These are phyloP conservation scores for Bellardia bayeri DNA, from an alignment of 2,888 invertebrate species.

Conservation along the genomic window DNA sequence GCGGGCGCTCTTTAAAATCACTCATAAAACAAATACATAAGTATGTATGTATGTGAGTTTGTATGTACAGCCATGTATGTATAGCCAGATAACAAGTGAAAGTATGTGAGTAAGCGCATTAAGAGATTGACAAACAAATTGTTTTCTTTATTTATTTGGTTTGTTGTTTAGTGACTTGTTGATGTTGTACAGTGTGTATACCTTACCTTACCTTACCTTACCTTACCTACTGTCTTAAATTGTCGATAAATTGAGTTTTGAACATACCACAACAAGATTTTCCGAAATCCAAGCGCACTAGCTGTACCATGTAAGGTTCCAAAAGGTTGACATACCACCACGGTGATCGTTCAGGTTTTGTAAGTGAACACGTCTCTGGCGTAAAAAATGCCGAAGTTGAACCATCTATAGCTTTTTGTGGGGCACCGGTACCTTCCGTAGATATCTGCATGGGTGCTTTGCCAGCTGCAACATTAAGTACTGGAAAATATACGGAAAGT, in stretches of 20 bases:
- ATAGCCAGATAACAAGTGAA: no score
- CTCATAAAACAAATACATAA: no score
- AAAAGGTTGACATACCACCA: constrained; percentile 98
- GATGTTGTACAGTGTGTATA: no score
- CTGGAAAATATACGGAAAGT: constrained; percentile 85
- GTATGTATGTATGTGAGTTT: no score
- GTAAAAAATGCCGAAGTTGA: constrained; percentile 93
- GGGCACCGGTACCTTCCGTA: constrained; percentile 92
- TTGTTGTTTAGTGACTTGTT: no score
- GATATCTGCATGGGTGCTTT: constrained; percentile 98
- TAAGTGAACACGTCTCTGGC: constrained; percentile 93
- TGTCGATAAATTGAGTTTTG: neutral
- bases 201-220: no score
- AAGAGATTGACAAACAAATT: no score
- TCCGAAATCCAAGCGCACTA: constrained; percentile 95
- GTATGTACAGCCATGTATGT: no score
- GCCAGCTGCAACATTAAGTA: constrained; percentile 96
- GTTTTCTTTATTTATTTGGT: no score
- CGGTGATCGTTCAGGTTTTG: constrained; percentile 92
- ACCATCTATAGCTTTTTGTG: constrained; percentile 96
- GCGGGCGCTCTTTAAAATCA: no score
- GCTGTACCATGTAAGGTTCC: constrained; percentile 97
- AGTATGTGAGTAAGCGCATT: no score
- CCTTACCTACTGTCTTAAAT: neutral
- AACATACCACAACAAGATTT: constrained; percentile 95